Conservation (phyloP, 1,140 invertebrate species). For the Heliconius melpomene region DNA sequence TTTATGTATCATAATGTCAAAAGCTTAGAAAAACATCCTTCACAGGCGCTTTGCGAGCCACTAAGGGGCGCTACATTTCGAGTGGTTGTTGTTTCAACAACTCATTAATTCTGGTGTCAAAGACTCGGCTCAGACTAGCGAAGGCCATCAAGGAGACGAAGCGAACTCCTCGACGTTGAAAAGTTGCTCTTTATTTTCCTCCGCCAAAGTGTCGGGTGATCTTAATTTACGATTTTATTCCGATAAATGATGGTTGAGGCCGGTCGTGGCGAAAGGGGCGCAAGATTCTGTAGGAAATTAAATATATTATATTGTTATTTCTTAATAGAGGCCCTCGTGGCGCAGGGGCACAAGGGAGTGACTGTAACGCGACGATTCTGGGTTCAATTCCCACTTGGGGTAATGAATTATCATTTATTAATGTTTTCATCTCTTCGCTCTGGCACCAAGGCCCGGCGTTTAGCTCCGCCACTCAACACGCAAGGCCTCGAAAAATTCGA, state of each 20-base stretch:
- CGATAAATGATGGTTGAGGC: neutral
- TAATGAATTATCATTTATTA: no score
- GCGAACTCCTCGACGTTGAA: slow-evolving; percentile 34
- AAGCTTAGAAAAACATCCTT: slow-evolving; percentile 14
- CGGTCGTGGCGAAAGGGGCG: no score
- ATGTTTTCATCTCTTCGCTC: no score
- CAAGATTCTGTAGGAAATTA: no score
- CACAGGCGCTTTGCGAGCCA: slow-evolving; percentile 24
- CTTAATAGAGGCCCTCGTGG: fast-evolving
- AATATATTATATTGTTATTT: no score
- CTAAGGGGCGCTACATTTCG: slow-evolving; percentile 32
- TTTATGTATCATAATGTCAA: slow-evolving; percentile 8
- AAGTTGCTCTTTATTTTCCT: slow-evolving; percentile 30
- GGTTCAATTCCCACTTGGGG: no score
- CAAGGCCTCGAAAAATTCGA: no score
- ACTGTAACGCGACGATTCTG: no score
- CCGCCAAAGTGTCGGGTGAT: slow-evolving; percentile 3
- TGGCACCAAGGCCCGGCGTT: no score
- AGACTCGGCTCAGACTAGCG: slow-evolving; percentile 29
- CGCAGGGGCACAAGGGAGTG: no score
- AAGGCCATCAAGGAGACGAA: slow-evolving; percentile 33
- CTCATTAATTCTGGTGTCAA: slow-evolving; percentile 41
- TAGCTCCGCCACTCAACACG: no score
- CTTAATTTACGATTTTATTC: slow-evolving; percentile 20
- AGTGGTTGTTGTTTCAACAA: slow-evolving; percentile 39